Percentiles rank a stretch among this genome's conserved stretches.
Conservation (phyloP, 23 tunicate genomes). For the Halocynthia roretzi region DNA sequence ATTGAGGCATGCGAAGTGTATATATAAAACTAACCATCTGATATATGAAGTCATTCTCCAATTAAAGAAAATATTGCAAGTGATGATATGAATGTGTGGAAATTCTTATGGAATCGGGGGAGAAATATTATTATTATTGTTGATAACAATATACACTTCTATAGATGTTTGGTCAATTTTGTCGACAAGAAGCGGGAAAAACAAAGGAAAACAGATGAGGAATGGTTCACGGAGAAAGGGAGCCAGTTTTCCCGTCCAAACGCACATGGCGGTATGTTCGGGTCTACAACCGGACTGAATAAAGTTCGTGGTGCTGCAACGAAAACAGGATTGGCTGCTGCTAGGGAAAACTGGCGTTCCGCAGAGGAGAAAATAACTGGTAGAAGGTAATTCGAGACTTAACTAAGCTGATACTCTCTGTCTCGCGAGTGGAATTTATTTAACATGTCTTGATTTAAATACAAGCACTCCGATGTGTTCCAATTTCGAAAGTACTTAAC, state of each 20-base stretch:
- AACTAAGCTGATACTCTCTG: no score
- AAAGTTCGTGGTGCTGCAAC: conserved; percentile 11
- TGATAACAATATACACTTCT: background rate
- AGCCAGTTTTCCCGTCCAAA: conserved; percentile 24
- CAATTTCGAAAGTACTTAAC: no score
- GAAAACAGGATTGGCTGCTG: conserved; percentile 42
- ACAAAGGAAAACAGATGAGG: conserved; percentile 49
- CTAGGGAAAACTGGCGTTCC: conserved; percentile 60
- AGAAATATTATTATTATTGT: background rate
- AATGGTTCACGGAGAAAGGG: conserved; percentile 39
- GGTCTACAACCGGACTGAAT: conserved; percentile 22
- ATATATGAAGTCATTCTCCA: no score
- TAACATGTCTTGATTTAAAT: no score
- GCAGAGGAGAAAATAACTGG: conserved; percentile 42
- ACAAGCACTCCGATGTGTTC: no score
- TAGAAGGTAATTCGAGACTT: background rate
- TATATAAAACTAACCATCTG: no score
- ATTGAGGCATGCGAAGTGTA: no score
- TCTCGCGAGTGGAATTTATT: no score
- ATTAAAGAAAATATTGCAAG: no score
- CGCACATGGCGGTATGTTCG: conserved; percentile 11
- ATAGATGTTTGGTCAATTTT: conserved; percentile 80
- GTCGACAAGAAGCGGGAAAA: conserved; percentile 86
- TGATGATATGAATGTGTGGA: no score
- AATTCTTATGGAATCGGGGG: no score